A percentile compares a stretch with the other conserved stretches of the same genome.
Conservation (phyloP, 2,797 vertebrate species). For the Protosalanx chinensis region DNA sequence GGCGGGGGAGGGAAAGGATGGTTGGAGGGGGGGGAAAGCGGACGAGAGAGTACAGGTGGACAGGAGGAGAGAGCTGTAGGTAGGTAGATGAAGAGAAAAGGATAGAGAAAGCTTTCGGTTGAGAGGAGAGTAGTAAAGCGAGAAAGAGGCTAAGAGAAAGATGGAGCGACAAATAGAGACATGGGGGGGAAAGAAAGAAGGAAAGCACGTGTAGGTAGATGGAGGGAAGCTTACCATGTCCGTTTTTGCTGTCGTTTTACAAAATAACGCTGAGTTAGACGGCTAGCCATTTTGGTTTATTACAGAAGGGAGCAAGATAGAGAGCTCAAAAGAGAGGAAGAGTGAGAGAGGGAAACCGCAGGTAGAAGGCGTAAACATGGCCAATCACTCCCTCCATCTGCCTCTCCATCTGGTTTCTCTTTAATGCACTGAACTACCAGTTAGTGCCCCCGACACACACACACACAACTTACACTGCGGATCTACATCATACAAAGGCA, state of each 20-base stretch:
- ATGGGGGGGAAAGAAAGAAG: no score
- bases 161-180: no score
- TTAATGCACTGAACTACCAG: conserved; percentile 73
- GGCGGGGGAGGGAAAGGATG: conserved; percentile 1
- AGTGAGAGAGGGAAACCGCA: conserved; percentile 60
- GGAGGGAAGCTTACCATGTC: background rate
- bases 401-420: conserved; percentile 79
- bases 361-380: conserved; percentile 76
- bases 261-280: conserved; percentile 33
- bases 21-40: background rate
- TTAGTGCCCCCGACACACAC: conserved; percentile 71
- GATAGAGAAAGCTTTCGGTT: no score
- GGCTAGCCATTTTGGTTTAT: conserved; percentile 52
- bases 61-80: background rate
- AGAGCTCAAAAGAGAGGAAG: conserved; percentile 42
- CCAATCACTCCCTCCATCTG: conserved; percentile 81
- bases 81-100: background rate
- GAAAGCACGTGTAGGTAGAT: background rate
- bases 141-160: no score
- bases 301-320: conserved; percentile 40
- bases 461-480: conserved; percentile 25
- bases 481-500: background rate
- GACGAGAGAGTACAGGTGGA: no score
- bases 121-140: no score
- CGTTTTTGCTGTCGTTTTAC: background rate